phyloP scores from a whole-genome alignment of 2,113 vertebrate genomes.

The Nanorana parkeri region DNA sequence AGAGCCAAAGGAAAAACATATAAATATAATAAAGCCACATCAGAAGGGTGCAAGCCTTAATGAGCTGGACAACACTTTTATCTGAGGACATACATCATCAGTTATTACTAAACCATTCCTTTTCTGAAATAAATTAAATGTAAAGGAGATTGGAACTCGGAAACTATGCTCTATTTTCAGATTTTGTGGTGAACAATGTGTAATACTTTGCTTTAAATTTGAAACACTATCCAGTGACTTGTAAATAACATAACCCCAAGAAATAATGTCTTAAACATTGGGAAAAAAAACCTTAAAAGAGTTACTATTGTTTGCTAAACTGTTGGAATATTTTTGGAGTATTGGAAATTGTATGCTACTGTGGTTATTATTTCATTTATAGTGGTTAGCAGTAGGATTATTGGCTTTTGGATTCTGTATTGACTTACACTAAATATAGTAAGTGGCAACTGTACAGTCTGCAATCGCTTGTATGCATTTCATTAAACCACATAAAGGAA shows the following conservation, averaged over 20 bases:
- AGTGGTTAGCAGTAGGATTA: neutral
- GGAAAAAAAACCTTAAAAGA: neutral
- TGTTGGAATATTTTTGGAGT: constrained; percentile 8
- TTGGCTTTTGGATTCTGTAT: neutral
- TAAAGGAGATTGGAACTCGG: neutral
- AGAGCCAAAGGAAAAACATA: constrained; percentile 30
- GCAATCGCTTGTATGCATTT: too few species aligned
- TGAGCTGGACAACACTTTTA: neutral
- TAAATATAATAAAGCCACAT: constrained; percentile 25
- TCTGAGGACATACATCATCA: constrained; percentile 32
- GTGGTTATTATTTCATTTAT: neutral
- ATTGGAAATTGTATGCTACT: neutral
- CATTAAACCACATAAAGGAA: too few species aligned
- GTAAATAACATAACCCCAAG: neutral
- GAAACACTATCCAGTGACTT: constrained; percentile 14
- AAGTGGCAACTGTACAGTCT: too few species aligned
- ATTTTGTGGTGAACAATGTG: neutral
- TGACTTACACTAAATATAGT: too few species aligned
- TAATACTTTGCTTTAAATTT: constrained; percentile 14
- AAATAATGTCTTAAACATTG: constrained; percentile 2
- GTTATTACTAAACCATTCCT: constrained; percentile 13
- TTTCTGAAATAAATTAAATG: constrained; percentile 27
- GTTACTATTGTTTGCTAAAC: neutral
- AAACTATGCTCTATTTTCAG: constrained; percentile 2
- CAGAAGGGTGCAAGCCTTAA: constrained; percentile 3